Base-by-base conservation (phyloP, 2,797 vertebrate genomes). In the Vespertilio murinus region DNA sequence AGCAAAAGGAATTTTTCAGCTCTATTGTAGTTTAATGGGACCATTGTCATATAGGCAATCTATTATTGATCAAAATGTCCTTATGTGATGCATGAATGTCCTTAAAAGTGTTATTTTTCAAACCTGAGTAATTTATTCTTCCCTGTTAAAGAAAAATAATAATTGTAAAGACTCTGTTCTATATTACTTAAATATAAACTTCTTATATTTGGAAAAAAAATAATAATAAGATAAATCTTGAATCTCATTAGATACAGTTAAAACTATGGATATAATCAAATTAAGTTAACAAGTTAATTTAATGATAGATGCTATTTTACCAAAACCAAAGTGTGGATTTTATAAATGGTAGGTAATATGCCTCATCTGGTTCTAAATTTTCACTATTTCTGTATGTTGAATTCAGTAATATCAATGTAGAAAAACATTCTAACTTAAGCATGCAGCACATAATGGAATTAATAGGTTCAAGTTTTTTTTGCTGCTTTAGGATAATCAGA, bases 261-360 rank as follows among this genome's bases (percentile, higher is more conserved):
- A 85, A 81, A 69, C 16, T 45, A 78, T 25, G 20, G 23, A 73
- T 73, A 69, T 54, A 92, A 87, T 73, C 17, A 79, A 69, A 52
- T 80, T 86, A 78, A 94, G 13, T 47, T n/a, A 88, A 40, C 16
- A 86, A 89, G 13, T 75, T 61, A 79, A 78, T 42, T 77, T 91
- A 75, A 83, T 22, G 7, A 89, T 7, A 69, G 28, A 73, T 88
- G 33, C 12, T 74, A 54, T 74, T 91, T 93, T 87, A 75, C 9
- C 74, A 30, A 84, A 95, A 74, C 30, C 13, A 35, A 91, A 78
- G 5, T 82, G 14, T 38, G 59, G 22, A 6, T 35, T 1, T 52
- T 75, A 8, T 83, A 82, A 91, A 89, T 56, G 38, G 5, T 38
- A 64, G 30, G 38, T 40, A 8, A 64, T 30, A 82, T 9, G 33